phyloP scores from a whole-genome alignment of 2,113 vertebrate species.

The Eupsittula cactorum region DNA sequence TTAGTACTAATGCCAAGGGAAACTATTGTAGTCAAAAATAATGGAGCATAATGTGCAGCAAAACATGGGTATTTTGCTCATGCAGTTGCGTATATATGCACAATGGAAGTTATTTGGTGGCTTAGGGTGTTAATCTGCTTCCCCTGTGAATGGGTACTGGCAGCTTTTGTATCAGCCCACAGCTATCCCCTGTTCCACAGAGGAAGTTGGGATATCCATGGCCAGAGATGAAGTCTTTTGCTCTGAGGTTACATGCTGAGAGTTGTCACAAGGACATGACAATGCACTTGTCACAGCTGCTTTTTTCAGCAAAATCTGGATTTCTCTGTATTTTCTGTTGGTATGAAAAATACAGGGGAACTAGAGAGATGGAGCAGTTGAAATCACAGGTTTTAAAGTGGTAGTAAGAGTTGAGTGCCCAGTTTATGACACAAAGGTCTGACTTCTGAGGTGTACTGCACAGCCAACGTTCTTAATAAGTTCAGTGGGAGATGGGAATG shows the following conservation, averaged over 20 bases:
- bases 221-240: neutral
- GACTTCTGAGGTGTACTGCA: rapidly evolving
- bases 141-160: neutral
- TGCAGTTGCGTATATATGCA: rapidly evolving
- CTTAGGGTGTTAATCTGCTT: neutral
- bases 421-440: neutral
- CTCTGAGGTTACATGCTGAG: rapidly evolving
- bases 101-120: neutral
- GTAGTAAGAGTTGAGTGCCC: neutral
- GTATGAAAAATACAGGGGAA: neutral
- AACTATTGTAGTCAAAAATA: neutral
- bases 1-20: neutral
- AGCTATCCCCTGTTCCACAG: rapidly evolving
- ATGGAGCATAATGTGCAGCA: neutral
- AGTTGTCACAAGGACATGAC: neutral
- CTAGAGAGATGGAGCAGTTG: neutral
- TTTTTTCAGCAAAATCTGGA: neutral
- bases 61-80: neutral
- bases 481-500: neutral
- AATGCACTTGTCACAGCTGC: neutral
- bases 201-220: neutral
- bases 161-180: neutral
- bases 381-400: neutral
- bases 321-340: neutral
- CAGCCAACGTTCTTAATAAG: neutral